Evolutionary conservation across 1,140 invertebrate species (phyloP).

Genomic region (Lithobius niger): DNA sequence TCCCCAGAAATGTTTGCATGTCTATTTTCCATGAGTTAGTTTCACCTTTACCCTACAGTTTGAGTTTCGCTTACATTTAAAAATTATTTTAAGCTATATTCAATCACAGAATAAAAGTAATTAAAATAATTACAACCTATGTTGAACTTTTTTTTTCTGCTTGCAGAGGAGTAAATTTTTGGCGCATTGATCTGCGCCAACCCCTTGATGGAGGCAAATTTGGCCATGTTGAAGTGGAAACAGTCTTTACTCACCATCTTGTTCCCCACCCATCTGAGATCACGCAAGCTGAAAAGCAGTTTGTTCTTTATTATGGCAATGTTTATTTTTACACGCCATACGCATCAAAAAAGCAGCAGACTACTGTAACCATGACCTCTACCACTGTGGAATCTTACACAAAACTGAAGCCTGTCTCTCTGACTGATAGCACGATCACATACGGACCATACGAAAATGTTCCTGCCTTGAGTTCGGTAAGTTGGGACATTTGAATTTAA

Average conservation of each 20-base stretch:
- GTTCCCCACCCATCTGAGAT: constrained; percentile 73
- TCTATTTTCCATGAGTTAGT: too few species aligned
- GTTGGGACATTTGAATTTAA: constrained; percentile 20
- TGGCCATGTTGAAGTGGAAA: constrained; percentile 48
- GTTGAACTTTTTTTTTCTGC: neutral
- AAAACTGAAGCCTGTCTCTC: constrained; percentile 66
- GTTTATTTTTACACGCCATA: constrained; percentile 77
- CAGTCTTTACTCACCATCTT: constrained; percentile 58
- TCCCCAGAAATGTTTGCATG: too few species aligned
- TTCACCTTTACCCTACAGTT: too few species aligned
- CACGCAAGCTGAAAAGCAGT: constrained; percentile 81
- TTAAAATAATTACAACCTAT: neutral
- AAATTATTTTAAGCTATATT: too few species aligned
- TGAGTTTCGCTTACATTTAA: too few species aligned
- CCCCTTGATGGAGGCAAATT: constrained; percentile 27
- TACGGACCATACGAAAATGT: constrained; percentile 81
- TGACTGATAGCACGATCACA: constrained; percentile 58
- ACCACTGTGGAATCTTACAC: constrained; percentile 72
- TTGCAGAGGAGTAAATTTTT: neutral
- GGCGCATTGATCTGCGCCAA: constrained; percentile 25
- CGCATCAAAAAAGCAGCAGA: constrained; percentile 58
- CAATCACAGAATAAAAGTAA: neutral
- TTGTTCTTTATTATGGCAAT: constrained; percentile 73
- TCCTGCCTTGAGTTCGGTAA: constrained; percentile 37
- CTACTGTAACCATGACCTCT: constrained; percentile 58